Percentiles rank a stretch among this genome's conserved stretches.
Evolutionary conservation across 2,797 vertebrate genomes (phyloP).

Genomic region (Alfaro cultratus): DNA sequence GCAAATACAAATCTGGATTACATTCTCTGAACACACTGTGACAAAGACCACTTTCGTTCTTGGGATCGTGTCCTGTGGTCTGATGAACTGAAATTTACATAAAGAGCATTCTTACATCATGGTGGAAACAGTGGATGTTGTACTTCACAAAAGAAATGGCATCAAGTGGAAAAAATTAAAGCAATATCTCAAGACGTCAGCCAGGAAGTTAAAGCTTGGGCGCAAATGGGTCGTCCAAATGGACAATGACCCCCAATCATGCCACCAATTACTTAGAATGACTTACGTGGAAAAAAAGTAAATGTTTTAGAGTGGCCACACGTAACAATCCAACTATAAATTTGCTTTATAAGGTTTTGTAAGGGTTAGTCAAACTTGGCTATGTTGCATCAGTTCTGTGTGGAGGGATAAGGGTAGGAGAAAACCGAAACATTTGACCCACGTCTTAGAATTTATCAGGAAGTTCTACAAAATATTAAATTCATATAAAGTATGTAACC

Average conservation of each 20-base stretch:
- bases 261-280: neutral
- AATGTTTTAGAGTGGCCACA: neutral
- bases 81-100: neutral
- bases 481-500: neutral
- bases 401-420: neutral
- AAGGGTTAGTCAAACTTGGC: neutral
- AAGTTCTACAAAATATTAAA: neutral
- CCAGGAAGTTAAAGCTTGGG: neutral
- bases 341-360: too few species aligned
- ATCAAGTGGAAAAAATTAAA: neutral
- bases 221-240: neutral
- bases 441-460: neutral
- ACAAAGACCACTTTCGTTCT: neutral
- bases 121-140: neutral
- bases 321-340: neutral
- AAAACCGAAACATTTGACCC: neutral
- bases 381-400: neutral
- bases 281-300: neutral
- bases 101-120: neutral
- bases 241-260: neutral
- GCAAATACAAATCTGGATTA: neutral
- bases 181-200: neutral
- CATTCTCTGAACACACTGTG: neutral
- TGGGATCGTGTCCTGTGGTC: neutral
- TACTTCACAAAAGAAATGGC: neutral